These are phyloP conservation scores for Furcifer pardalis DNA, from an alignment of 2,797 vertebrate species.

Conservation along the genomic window DNA sequence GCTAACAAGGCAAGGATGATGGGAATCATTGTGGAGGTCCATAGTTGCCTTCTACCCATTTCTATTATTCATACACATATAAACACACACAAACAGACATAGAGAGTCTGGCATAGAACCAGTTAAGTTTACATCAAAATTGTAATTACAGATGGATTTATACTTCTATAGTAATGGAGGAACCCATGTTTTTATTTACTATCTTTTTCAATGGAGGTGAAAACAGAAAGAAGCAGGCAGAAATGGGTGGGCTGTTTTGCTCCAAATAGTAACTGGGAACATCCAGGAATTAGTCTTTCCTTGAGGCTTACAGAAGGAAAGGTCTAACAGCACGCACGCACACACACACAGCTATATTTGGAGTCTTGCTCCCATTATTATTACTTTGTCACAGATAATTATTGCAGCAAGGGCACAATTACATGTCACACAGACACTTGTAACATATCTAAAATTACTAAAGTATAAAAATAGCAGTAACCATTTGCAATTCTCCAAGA, in stretches of 20 bases:
- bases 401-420: constrained; percentile 29
- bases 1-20: too few species aligned
- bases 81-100: neutral
- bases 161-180: too few species aligned
- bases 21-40: neutral
- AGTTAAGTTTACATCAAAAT: neutral
- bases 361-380: constrained; percentile 43
- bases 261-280: neutral
- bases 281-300: constrained; percentile 5
- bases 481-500: neutral
- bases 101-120: neutral
- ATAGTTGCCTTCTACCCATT: neutral
- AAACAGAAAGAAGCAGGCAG: neutral
- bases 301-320: constrained; percentile 24
- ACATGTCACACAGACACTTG: constrained; percentile 17
- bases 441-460: constrained; percentile 22
- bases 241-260: constrained; percentile 11
- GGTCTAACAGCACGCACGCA: constrained; percentile 1
- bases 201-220: neutral
- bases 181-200: neutral
- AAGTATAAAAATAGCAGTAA: constrained; percentile 40
- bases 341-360: constrained; percentile 16
- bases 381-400: constrained; percentile 20
- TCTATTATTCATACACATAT: neutral
- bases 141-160: neutral